Evolutionary conservation across 2,888 invertebrate genomes (phyloP).

Genomic region (Alsophila aescularia): DNA sequence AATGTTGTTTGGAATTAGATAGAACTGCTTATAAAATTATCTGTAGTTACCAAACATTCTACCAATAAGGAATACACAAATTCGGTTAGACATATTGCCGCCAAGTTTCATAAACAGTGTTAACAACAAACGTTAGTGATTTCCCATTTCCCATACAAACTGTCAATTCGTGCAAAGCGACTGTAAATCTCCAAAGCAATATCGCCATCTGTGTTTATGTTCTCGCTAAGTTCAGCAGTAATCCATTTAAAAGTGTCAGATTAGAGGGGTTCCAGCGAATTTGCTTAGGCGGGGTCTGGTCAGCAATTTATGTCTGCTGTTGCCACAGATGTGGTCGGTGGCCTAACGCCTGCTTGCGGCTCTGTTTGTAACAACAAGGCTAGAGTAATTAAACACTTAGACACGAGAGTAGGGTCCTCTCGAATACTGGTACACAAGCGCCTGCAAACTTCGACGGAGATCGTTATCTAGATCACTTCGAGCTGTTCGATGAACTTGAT

Average conservation of each 20-base stretch:
- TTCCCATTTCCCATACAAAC: conserved; percentile 21
- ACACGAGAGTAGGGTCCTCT: conserved; percentile 52
- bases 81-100: no score
- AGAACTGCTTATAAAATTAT: no score
- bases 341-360: conserved; percentile 56
- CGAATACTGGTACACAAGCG: conserved; percentile 20
- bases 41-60: no score
- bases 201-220: conserved; percentile 56
- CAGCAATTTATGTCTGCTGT: conserved; percentile 69
- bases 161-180: conserved; percentile 15
- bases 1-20: no score
- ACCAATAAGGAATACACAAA: no score
- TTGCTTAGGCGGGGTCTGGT: conserved; percentile 68
- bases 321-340: conserved; percentile 64
- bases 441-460: conserved; percentile 27
- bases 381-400: conserved; percentile 74
- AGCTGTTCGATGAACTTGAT: not conserved
- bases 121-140: not conserved
- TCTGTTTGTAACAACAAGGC: conserved; percentile 74
- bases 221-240: conserved; percentile 56
- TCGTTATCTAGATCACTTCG: conserved; percentile 27
- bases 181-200: conserved; percentile 44
- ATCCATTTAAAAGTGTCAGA: conserved; percentile 76
- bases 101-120: no score
- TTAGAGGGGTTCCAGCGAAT: conserved; percentile 64